Evolutionary conservation across 2,797 vertebrate species (phyloP).

Genomic region (Chromobotia macracanthus): DNA sequence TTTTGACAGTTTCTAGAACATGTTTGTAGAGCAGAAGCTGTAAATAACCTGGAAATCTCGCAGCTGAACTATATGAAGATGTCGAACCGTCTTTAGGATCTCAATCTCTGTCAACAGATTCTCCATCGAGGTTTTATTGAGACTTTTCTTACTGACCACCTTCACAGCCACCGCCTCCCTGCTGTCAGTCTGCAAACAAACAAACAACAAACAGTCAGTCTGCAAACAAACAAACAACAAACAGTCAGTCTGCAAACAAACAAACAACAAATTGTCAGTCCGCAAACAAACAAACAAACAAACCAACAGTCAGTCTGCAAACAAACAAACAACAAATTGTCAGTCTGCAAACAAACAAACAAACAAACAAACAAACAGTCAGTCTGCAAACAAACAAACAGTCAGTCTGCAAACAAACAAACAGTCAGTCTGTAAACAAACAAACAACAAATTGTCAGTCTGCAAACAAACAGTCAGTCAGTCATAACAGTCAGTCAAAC

Average conservation of each 20-base stretch:
- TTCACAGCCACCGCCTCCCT: constrained; percentile 95
- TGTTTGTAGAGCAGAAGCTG: no score
- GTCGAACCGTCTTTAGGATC: constrained; percentile 90
- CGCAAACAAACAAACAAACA: not conserved
- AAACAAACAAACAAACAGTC: not conserved
- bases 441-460: no score
- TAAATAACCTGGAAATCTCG: constrained; percentile 91
- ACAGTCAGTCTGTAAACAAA: constrained; percentile 78
- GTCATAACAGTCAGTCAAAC: not conserved
- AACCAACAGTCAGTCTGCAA: not conserved
- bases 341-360: constrained; percentile 72
- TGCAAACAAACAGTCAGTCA: not conserved
- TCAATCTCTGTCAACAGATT: constrained; percentile 96
- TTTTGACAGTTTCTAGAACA: no score
- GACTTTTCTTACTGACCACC: constrained; percentile 90
- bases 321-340: no score
- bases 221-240: not conserved
- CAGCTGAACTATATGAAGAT: constrained; percentile 93
- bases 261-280: not conserved
- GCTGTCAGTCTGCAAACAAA: constrained; percentile 78
- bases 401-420: not conserved
- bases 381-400: not conserved
- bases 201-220: not conserved
- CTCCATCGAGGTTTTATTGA: constrained; percentile 91
- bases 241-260: not conserved